These are phyloP conservation scores for Epicauta chinensis DNA, from an alignment of 1,140 invertebrate species.

Conservation along the genomic window DNA sequence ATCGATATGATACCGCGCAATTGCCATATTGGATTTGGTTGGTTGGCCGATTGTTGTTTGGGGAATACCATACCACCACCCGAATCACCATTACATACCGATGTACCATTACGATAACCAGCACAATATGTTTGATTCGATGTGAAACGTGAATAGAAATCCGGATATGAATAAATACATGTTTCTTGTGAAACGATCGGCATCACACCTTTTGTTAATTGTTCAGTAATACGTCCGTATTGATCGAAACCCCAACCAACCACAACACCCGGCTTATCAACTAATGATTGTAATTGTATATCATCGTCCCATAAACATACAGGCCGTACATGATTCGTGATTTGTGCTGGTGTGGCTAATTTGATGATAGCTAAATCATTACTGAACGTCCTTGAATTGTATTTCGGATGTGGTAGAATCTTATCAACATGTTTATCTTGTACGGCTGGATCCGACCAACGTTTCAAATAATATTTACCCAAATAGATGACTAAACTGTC, in stretches of 20 bases:
- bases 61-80: conserved; percentile 54
- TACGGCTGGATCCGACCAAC: conserved; percentile 36
- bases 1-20: conserved; percentile 53
- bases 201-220: conserved; percentile 45
- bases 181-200: conserved; percentile 44
- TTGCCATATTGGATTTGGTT: conserved; percentile 45
- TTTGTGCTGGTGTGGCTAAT: conserved; percentile 43
- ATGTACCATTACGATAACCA: conserved; percentile 46
- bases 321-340: conserved; percentile 49
- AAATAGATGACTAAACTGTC: conserved; percentile 36
- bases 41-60: conserved; percentile 40
- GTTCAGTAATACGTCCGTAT: conserved; percentile 42
- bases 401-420: conserved; percentile 53
- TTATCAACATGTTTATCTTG: conserved; percentile 42
- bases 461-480: conserved; percentile 39
- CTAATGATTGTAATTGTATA: conserved; percentile 21
- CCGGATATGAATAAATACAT: conserved; percentile 45
- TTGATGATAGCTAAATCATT: conserved; percentile 62
- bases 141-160: conserved; percentile 46
- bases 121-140: conserved; percentile 46
- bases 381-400: conserved; percentile 48
- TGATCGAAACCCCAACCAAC: conserved; percentile 47
- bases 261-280: conserved; percentile 38
- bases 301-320: conserved; percentile 49
- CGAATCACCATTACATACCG: conserved; percentile 57